Evolutionary conservation across 2,888 invertebrate genomes (phyloP), one percentile per base, ranked within the genome.

Genomic region (Apoda limacodes): DNA sequence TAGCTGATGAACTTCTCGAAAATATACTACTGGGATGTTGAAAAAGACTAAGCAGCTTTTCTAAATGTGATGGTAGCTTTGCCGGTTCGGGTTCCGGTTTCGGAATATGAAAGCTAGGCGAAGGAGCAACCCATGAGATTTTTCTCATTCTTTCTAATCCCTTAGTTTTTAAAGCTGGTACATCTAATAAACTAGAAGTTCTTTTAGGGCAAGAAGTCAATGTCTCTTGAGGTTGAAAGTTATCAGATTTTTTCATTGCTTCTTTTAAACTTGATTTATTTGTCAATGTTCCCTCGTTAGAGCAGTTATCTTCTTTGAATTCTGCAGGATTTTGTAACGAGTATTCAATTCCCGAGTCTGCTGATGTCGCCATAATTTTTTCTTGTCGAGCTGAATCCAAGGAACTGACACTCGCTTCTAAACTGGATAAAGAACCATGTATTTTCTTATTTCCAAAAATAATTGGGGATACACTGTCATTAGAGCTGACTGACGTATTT

Each of bases 1-100:
- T 57, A 1, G 60, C 56, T 4, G 61, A 37, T 6, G 37, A 47
- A 21, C 43, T 55, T 35, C 85, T 82, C 6, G 85, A 82, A 48
- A 88, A 87, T 28, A 87, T 59, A 43, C 81, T 83, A 28, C 80
- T 76, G 0, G 88, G 85, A 52, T 86, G 83, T 41, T 87, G 86
- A 52, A 89, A 88, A 2, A 88, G 48, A 13, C 86, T 87, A 0
- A 88, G 51, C 2, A 89, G 57, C 50, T 86, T 87, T 39, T 88
- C 88, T 28, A 88, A 66, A 50, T 86, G 84, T 5, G 85, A 82
- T 1, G 85, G 84, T 9, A 68, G 32, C 37, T 81, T 82, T 0
- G 55, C 45, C 9, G 76, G 68, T 2, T 78, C 76, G 2, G 52
- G 47, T 5, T 78, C 74, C 2, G 60, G 60, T 35, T 59, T 61